These are phyloP conservation scores for Nymphicus hollandicus DNA, from an alignment of 2,113 vertebrate species.

Conservation along the genomic window DNA sequence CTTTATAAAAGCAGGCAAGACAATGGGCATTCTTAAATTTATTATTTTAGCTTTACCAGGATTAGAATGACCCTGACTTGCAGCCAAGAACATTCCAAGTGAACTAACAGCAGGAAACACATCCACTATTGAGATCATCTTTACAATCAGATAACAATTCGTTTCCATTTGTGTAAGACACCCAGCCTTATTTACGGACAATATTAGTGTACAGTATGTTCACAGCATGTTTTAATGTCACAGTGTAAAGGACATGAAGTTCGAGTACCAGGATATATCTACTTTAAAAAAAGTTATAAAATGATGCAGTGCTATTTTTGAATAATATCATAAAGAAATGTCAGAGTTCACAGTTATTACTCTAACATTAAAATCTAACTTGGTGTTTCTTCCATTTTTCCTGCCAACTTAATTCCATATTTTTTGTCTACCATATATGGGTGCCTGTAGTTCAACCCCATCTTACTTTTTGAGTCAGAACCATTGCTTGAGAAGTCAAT, in stretches of 20 bases:
- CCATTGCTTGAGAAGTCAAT: neutral
- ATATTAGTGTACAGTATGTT: neutral
- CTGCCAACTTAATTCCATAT: neutral
- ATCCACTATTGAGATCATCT: conserved; percentile 47
- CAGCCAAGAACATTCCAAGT: conserved; percentile 67
- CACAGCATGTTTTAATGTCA: neutral
- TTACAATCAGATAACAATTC: conserved; percentile 44
- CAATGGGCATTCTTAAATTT: conserved; percentile 28
- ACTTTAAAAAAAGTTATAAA: neutral
- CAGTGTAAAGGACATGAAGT: neutral
- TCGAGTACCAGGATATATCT: neutral
- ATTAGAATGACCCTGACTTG: conserved; percentile 50
- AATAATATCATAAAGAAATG: neutral
- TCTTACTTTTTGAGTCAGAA: neutral
- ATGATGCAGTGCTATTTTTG: neutral
- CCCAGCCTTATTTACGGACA: neutral
- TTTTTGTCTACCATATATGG: neutral
- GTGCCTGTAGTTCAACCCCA: neutral
- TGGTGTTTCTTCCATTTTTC: neutral
- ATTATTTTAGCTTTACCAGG: neutral
- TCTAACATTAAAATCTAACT: neutral
- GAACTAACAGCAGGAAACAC: conserved; percentile 53
- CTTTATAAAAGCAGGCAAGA: conserved; percentile 43
- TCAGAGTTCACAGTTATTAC: neutral
- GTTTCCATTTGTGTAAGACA: conserved; percentile 39